Evolutionary conservation across 2,888 invertebrate species (phyloP).

Genomic region (Tanytarsus gracilentus): DNA sequence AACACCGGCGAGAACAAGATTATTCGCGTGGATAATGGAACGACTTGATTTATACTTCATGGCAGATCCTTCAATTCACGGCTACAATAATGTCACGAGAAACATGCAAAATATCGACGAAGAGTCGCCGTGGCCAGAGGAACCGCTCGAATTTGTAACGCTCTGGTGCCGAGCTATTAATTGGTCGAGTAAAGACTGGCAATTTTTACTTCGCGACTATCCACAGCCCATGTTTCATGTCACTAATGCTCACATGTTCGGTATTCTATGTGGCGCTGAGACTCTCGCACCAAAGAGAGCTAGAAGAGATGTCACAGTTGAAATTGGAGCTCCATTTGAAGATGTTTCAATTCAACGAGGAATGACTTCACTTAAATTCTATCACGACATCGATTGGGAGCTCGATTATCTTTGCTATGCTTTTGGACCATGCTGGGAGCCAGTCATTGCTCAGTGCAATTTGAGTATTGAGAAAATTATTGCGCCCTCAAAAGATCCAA

Average conservation of each 20-base stretch:
- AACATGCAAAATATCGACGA: conserved; percentile 74
- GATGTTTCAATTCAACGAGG: conserved; percentile 72
- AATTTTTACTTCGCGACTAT: conserved; percentile 84
- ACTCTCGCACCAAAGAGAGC: conserved; percentile 61
- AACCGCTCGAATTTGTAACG: conserved; percentile 77
- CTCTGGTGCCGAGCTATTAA: conserved; percentile 87
- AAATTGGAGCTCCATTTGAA: conserved; percentile 77
- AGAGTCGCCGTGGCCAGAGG: conserved; percentile 88
- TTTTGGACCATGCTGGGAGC: conserved; percentile 99
- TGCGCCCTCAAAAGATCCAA: conserved; percentile 83
- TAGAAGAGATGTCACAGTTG: conserved; percentile 47
- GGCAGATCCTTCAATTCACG: conserved; percentile 82
- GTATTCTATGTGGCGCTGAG: conserved; percentile 83
- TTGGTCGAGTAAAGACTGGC: conserved; percentile 75
- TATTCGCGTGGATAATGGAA: conserved; percentile 80
- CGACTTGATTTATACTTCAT: conserved; percentile 58
- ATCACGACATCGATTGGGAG: conserved; percentile 94
- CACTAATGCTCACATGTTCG: conserved; percentile 77
- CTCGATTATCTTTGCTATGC: conserved; percentile 82
- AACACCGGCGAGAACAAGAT: conserved; percentile 58
- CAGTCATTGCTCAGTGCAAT: conserved; percentile 51
- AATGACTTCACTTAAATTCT: conserved; percentile 93
- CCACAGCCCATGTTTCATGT: conserved; percentile 86
- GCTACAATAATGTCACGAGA: conserved; percentile 61
- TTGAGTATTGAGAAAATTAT: conserved; percentile 77